Evolutionary conservation across 2,888 invertebrate genomes (phyloP), one percentile per base, ranked within the genome.

Genomic region (Neuroscelio doddi): DNA sequence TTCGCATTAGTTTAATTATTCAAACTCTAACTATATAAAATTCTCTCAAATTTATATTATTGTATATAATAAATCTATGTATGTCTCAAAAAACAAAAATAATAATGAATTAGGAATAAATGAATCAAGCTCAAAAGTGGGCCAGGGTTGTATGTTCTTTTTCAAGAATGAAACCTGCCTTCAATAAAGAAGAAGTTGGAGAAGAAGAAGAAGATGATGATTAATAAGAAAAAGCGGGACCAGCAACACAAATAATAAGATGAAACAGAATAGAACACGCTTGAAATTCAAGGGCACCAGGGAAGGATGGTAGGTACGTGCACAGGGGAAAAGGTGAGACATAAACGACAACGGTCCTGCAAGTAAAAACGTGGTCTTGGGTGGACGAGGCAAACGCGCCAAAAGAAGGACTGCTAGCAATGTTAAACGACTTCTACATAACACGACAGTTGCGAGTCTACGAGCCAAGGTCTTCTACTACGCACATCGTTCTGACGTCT

Each of bases 221-320:
- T 21, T 24, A 41, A 16, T 2, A 16, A 57, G 50, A 61, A 71
- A 64, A 69, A 58, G 64, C 65, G 46, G 59, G 59, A 67, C 64
- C 68, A 65, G 61, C 47, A 53, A 46, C 56, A 50, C 44, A 64
- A 57, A 65, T 64, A 74, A 70, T 62, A 74, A 73, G 73, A 72
- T 69, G 61, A 71, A 73, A 74, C 67, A 61, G 70, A 69, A 71
- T 70, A 68, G 62, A 63, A 53, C 66, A 56, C 62, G 64, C 58
- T 73, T 69, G 58, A 72, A 70, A 72, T 74, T 77, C 77, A 77
- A 77, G 78, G 78, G 75, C 77, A 77, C 63, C 75, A 55, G 73
- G 74, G 72, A 73, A 73, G 72, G 70, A 71, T 69, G 70, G 64
- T 66, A 61, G 51, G 53, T 62, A 46, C 45, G 29, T 36, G 64